Base-by-base conservation (phyloP, 1,140 invertebrate species). In the Hormaphis cornu region DNA sequence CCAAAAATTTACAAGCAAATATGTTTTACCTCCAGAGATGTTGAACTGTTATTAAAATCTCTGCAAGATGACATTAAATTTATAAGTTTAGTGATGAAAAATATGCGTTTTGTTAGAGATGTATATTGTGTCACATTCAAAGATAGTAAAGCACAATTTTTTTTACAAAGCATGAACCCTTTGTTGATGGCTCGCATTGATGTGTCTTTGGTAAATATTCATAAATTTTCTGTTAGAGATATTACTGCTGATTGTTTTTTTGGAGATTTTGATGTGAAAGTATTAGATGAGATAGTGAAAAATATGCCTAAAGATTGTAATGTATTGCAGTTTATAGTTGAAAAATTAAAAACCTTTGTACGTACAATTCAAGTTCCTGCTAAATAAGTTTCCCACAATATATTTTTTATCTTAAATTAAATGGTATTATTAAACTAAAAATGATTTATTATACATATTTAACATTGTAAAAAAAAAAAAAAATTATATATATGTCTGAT, bases 1-100 rank as follows among this genome's bases (percentile, higher is more conserved):
- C 44, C 61, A 33, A 66, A 66, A 16, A 24, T 66, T 0, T 66
- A 66, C 20, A 66, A 66, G 9, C 44, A 46, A 48, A 50, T 66
- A 35, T 66, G 61, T 48, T 66, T 50, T 22, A 50, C 61, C 30
- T 30, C 28, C n/a, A 46, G 61, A 20, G 40, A 66, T n/a, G 20
- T 66, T 22, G 61, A 50, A 33, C 3, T 66, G 6, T 66, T 66
- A 46, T 66, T 66, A 24, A 66, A 50, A 66, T 50, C 61, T 33
- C 12, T 66, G 18, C 35, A 50, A 24, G 61, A 50, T 1, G 61
- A 66, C 50, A 30, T 66, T 33, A 0, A 66, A 16, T 66, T 24
- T 48, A 66, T 66, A 33, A 46, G 20, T 48, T 35, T 33, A 7
- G 44, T 50, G 10, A 66, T 66, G 44, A 22, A 50, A 0, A 66